A percentile compares a stretch with the other conserved stretches of the same genome.
These are phyloP conservation scores for Drosophila merina DNA, from an alignment of 2,888 invertebrate genomes.

Conservation along the genomic window DNA sequence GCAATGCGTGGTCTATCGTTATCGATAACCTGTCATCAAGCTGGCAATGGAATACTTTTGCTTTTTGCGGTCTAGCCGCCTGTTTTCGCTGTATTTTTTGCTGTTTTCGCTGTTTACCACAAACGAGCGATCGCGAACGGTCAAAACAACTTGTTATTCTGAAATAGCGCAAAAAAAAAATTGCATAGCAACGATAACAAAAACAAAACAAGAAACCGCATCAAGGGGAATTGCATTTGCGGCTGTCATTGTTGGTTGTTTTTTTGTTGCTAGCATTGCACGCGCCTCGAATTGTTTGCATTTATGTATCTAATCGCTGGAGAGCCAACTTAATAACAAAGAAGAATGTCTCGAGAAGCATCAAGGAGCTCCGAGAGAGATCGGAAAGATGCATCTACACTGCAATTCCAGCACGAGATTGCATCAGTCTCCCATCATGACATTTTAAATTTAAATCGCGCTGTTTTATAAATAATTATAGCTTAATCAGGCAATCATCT, in stretches of 20 bases:
- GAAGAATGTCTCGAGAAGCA: background rate
- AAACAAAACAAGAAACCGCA: slow-evolving; percentile 43
- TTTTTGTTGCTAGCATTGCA: slow-evolving; percentile 52
- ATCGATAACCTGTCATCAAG: slow-evolving; percentile 41
- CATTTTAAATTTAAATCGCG: slow-evolving; percentile 21
- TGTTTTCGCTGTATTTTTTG: slow-evolving; percentile 52
- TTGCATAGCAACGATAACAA: slow-evolving; percentile 39
- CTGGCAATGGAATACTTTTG: slow-evolving; percentile 69
- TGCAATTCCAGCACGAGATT: slow-evolving; percentile 49
- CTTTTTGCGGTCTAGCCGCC: slow-evolving; percentile 3
- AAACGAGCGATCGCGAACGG: slow-evolving; percentile 49
- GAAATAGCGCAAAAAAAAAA: slow-evolving; percentile 35
- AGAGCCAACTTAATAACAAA: background rate
- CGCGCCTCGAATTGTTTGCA: slow-evolving; percentile 41
- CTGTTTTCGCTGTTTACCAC: slow-evolving; percentile 69
- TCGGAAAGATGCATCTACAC: background rate
- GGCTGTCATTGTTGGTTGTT: slow-evolving; percentile 8
- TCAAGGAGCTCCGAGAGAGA: background rate
- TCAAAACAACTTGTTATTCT: slow-evolving; percentile 77
- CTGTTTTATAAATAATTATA: slow-evolving; percentile 28
- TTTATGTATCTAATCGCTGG: slow-evolving; percentile 30
- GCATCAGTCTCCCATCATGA: slow-evolving; percentile 44
- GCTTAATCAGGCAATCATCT: slow-evolving; percentile 25
- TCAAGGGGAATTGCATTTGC: slow-evolving; percentile 44
- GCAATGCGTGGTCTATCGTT: slow-evolving; percentile 61